Conservation (phyloP, 2,888 invertebrate species). For the Cephus pygmeus region DNA sequence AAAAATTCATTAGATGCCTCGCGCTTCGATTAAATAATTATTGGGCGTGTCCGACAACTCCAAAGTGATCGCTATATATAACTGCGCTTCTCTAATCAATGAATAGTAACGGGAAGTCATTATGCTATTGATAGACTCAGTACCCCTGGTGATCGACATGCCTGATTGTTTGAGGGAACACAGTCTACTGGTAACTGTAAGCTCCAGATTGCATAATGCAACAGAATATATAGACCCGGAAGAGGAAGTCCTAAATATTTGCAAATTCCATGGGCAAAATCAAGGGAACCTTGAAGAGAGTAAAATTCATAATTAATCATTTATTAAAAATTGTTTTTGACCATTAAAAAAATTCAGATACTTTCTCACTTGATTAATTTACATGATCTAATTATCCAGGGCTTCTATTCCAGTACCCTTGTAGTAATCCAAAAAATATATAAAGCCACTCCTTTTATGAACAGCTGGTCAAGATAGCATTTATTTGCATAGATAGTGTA, state of each 20-base stretch:
- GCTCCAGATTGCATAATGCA: neutral
- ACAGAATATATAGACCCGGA: neutral
- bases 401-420: neutral
- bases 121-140: slow-evolving; percentile 24
- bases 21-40: slow-evolving; percentile 1
- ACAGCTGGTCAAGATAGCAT: neutral
- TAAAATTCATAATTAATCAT: neutral
- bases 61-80: slow-evolving; percentile 6
- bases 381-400: neutral
- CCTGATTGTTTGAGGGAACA: neutral
- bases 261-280: neutral
- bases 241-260: neutral
- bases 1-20: neutral
- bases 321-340: neutral
- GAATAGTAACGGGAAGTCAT: slow-evolving; percentile 19
- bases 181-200: neutral
- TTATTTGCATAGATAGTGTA: slow-evolving; percentile 3
- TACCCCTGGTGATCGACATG: slow-evolving; percentile 1
- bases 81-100: slow-evolving; percentile 19
- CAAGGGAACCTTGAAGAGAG: neutral
- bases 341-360: no score
- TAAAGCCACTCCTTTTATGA: neutral
- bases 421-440: neutral
- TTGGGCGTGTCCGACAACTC: neutral
- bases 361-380: neutral